A percentile compares a stretch with the other conserved stretches of the same genome.
Conservation (phyloP, 1,140 invertebrate genomes). For the Drosophila pandora region DNA sequence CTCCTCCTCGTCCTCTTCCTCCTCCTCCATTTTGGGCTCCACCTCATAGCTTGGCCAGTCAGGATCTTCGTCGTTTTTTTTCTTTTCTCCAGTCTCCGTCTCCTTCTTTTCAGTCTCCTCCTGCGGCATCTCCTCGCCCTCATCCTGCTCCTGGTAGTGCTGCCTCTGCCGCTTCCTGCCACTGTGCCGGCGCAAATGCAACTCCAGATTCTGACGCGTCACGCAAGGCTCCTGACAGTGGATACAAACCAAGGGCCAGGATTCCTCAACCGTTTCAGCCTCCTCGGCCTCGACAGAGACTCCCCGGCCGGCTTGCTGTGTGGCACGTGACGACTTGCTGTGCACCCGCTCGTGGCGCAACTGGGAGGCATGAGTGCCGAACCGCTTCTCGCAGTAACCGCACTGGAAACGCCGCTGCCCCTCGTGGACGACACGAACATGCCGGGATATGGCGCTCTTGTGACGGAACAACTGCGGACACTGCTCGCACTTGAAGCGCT, state of each 20-base stretch:
- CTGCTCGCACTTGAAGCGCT: slow-evolving; percentile 74
- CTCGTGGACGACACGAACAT: slow-evolving; percentile 74
- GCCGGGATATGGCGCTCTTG: slow-evolving; percentile 73
- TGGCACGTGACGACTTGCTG: background rate
- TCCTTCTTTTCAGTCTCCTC: background rate
- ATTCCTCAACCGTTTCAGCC: background rate
- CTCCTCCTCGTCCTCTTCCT: background rate
- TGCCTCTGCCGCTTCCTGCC: slow-evolving; percentile 23
- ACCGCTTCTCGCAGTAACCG: slow-evolving; percentile 63
- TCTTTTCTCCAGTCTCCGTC: background rate
- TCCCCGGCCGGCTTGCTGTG: slow-evolving; percentile 17
- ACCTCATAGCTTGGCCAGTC: background rate
- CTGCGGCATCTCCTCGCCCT: background rate
- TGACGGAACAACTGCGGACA: slow-evolving; percentile 77
- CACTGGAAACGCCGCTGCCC: slow-evolving; percentile 69
- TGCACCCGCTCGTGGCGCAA: slow-evolving; percentile 72
- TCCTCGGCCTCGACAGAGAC: slow-evolving; percentile 23
- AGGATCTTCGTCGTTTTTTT: background rate
- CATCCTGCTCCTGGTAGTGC: background rate
- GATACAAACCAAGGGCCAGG: slow-evolving; percentile 42
- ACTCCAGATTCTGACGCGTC: slow-evolving; percentile 45
- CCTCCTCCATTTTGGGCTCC: background rate
- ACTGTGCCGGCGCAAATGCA: slow-evolving; percentile 45
- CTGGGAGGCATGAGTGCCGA: slow-evolving; percentile 74
- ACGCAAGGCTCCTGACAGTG: slow-evolving; percentile 55